Evolutionary conservation across 2,797 vertebrate species (phyloP).

Genomic region (Scomberomorus guttatus): DNA sequence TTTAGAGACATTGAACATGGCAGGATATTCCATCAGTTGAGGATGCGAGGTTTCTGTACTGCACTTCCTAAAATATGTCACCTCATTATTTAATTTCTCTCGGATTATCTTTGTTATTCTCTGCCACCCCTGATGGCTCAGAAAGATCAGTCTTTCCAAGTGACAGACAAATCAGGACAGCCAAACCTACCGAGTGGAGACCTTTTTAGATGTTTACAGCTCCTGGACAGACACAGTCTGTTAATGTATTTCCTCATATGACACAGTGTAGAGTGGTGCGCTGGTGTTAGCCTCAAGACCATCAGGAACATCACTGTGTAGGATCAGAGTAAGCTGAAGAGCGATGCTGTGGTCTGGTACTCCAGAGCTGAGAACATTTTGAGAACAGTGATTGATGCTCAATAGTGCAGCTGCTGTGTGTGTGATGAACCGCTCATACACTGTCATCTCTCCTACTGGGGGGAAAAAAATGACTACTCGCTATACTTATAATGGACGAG

Average conservation of each 20-base stretch:
- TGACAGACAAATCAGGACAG: not conserved
- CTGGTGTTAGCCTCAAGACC: slow-evolving; percentile 24
- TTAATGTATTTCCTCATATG: slow-evolving; percentile 3
- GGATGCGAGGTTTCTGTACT: not conserved
- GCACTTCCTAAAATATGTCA: slow-evolving; percentile 1
- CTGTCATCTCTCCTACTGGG: not conserved
- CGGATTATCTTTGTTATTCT: slow-evolving; percentile 1
- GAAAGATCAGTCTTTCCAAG: not conserved
- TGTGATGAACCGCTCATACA: not conserved
- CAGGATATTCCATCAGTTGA: not conserved
- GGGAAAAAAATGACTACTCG: slow-evolving; percentile 3
- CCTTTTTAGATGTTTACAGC: not conserved
- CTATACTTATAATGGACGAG: not conserved
- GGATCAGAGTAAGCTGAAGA: not conserved
- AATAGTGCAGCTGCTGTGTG: not conserved
- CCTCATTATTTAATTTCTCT: not conserved
- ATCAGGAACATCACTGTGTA: not conserved
- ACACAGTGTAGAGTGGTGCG: not conserved
- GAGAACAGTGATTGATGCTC: not conserved
- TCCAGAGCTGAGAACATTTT: not conserved
- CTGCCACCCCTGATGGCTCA: not conserved
- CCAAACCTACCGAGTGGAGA: not conserved
- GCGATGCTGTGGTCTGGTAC: not conserved
- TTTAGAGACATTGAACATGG: not conserved
- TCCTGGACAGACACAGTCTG: not conserved